Evolutionary conservation across 2,797 vertebrate species (phyloP).

Genomic region (Hemitrygon akajei): DNA sequence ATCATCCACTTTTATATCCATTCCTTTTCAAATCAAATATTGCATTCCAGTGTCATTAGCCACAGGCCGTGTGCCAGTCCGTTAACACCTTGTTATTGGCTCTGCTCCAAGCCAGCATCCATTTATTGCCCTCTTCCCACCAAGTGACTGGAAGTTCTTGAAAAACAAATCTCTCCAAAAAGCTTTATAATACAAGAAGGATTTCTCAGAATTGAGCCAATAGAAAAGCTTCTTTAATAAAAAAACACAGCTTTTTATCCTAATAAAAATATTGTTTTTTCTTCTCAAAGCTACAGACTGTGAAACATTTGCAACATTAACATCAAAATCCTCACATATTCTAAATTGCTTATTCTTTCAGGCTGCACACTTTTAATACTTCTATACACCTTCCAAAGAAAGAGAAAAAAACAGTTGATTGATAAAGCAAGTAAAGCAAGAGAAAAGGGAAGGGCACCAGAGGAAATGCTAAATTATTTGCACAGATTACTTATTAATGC

Average conservation of each 20-base stretch:
- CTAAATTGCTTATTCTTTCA: background rate
- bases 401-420: background rate
- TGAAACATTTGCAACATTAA: background rate
- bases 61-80: too few relatives aligned
- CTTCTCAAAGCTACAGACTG: background rate
- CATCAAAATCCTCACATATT: background rate
- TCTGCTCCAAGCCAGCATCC: too few relatives aligned
- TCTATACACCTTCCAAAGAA: background rate
- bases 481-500: background rate
- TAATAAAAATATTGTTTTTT: background rate
- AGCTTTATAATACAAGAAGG: background rate
- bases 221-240: background rate
- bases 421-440: background rate
- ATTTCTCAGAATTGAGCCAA: background rate
- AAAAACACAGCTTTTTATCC: background rate
- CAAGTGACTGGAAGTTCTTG: too few relatives aligned
- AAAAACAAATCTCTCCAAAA: background rate
- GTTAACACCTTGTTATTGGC: too few relatives aligned
- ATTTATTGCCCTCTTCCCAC: too few relatives aligned
- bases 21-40: too few relatives aligned
- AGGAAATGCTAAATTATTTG: constrained; percentile 30
- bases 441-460: too few relatives aligned
- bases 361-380: background rate
- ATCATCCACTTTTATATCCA: too few relatives aligned
- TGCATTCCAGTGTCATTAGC: too few relatives aligned